Evolutionary conservation across 1,140 invertebrate genomes (phyloP).

Genomic region (Neocloeon triangulifer): DNA sequence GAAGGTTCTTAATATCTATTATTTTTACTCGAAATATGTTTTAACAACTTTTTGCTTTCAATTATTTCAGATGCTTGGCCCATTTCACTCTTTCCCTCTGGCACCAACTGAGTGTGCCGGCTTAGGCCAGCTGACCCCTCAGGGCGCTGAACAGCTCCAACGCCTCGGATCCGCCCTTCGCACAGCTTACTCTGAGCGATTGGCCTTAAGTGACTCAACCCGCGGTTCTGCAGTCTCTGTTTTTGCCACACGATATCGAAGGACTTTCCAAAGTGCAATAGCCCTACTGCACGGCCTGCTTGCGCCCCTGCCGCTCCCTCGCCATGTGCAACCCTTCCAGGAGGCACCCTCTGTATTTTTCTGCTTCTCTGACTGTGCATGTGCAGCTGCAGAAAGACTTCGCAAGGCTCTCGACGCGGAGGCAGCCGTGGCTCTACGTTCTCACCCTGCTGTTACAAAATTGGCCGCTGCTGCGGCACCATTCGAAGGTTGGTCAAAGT

Average conservation of each 20-base stretch:
- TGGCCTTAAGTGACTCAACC: no score
- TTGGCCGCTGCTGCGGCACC: background rate
- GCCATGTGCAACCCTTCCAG: background rate
- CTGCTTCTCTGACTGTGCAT: conserved; percentile 62
- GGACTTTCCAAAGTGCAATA: conserved; percentile 73
- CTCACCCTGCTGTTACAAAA: conserved; percentile 10
- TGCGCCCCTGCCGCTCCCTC: conserved; percentile 15
- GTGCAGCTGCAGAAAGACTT: conserved; percentile 38
- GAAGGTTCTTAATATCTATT: no score
- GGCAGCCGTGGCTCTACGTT: conserved; percentile 10
- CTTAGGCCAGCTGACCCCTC: no score
- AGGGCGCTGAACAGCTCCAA: no score
- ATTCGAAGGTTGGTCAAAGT: no score
- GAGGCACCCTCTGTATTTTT: conserved; percentile 32
- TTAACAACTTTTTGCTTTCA: conserved; percentile 16
- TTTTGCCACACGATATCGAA: conserved; percentile 59
- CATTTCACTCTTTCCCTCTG: conserved; percentile 62
- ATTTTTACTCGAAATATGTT: conserved; percentile 15
- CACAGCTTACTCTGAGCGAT: no score
- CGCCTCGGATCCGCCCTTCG: no score
- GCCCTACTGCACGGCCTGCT: conserved; percentile 57
- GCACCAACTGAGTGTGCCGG: conserved; percentile 39
- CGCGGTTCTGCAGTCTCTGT: conserved; percentile 18
- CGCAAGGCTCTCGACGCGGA: no score
- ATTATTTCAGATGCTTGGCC: conserved; percentile 36